Percentiles rank a stretch among this genome's conserved stretches.
Conservation (phyloP, 2,888 invertebrate genomes). For the Gerris lacustris region DNA sequence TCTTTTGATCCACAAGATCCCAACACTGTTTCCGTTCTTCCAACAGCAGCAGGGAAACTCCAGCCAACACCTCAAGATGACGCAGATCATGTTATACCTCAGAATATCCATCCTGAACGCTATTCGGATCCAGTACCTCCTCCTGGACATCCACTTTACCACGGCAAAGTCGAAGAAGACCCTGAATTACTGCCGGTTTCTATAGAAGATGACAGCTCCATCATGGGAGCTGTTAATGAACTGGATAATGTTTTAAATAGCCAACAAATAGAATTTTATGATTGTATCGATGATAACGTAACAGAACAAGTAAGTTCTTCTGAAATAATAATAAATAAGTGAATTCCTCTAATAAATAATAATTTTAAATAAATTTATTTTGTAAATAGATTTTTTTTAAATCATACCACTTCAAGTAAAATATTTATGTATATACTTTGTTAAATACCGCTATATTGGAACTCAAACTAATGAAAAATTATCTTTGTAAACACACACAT, state of each 20-base stretch:
- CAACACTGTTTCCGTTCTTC: not conserved
- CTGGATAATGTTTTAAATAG: not conserved
- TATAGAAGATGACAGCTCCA: not conserved
- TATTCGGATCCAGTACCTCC: not conserved
- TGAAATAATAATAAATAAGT: no score
- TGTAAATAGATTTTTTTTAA: no score
- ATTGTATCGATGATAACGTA: not conserved
- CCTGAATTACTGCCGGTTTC: not conserved
- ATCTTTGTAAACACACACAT: no score
- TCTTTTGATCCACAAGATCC: not conserved
- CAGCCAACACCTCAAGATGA: not conserved
- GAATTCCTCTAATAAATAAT: no score
- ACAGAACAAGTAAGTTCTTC: not conserved
- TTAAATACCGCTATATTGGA: no score
- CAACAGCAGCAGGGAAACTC: not conserved
- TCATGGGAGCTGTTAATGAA: not conserved
- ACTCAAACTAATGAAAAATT: no score
- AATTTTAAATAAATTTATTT: no score
- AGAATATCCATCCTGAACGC: not conserved
- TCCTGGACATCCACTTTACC: not conserved
- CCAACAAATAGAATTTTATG: not conserved
- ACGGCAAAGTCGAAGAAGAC: not conserved
- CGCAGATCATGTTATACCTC: not conserved
- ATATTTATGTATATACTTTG: no score
- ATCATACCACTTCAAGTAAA: no score